Conservation (phyloP, 2,113 vertebrate genomes). For the Platysternon megacephalum region DNA sequence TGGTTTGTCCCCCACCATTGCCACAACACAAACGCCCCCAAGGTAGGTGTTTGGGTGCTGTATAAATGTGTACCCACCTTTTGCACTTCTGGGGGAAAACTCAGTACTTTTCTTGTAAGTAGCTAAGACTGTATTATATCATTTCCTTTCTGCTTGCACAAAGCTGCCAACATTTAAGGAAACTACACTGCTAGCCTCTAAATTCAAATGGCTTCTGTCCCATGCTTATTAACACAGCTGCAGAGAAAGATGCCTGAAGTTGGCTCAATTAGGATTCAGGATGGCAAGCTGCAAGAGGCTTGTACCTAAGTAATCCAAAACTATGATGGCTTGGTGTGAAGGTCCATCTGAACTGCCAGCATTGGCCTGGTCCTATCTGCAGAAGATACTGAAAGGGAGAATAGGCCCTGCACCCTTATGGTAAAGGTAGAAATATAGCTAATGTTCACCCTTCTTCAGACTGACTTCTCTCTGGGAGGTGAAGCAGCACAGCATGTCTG, state of each 20-base stretch:
- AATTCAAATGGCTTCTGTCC: background rate
- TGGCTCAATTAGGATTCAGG: background rate
- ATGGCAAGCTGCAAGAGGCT: accelerated
- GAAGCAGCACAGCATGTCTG: too few species aligned
- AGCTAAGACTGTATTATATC: too few species aligned
- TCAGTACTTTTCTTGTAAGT: too few species aligned
- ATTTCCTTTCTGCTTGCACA: background rate
- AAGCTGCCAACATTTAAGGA: background rate
- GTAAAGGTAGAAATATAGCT: background rate
- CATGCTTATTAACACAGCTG: background rate
- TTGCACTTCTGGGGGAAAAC: too few species aligned
- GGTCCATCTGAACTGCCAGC: too few species aligned
- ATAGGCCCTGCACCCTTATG: accelerated
- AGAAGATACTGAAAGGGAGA: too few species aligned
- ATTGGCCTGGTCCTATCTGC: background rate
- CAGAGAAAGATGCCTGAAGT: background rate
- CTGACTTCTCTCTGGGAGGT: background rate
- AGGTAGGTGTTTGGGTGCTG: too few species aligned
- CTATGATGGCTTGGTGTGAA: background rate
- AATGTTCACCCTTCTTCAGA: background rate
- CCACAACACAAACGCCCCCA: too few species aligned
- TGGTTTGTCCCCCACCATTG: too few species aligned
- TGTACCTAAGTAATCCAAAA: background rate
- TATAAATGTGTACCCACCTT: too few species aligned
- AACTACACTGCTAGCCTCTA: background rate